Evolutionary conservation across 1,140 invertebrate genomes (phyloP).

Genomic region (Papilio glaucus): DNA sequence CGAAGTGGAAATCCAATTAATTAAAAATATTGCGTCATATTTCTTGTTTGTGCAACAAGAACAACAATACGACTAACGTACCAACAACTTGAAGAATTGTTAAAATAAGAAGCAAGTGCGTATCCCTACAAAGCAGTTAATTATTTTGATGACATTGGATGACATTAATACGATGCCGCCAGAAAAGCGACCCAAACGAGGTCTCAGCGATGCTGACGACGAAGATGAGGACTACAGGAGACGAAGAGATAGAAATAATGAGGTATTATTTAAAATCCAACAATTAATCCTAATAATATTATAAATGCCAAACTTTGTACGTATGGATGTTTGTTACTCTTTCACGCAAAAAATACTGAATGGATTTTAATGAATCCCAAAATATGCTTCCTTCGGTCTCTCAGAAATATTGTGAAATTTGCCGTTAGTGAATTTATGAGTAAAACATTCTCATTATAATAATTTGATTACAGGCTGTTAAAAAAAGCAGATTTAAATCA

Average conservation of each 20-base stretch:
- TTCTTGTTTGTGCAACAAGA: background rate
- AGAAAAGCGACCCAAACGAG: conserved; percentile 63
- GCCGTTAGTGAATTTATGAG: conserved; percentile 7
- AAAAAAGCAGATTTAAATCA: conserved; percentile 94
- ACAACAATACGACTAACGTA: background rate
- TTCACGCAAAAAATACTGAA: no score
- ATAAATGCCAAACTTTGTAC: no score
- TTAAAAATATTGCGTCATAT: conserved; percentile 32
- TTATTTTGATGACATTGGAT: conserved; percentile 74
- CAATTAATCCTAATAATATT: no score
- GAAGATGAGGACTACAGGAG: conserved; percentile 91
- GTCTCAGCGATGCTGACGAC: conserved; percentile 83
- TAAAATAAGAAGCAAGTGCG: background rate
- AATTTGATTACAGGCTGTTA: conserved; percentile 92
- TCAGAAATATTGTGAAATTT: no score
- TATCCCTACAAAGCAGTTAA: conserved; percentile 30
- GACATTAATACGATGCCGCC: conserved; percentile 68
- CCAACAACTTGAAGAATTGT: background rate
- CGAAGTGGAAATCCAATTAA: background rate
- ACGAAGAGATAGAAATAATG: conserved; percentile 92
- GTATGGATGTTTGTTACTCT: no score
- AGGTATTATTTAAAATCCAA: conserved; percentile 77
- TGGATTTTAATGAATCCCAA: no score
- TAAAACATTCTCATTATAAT: no score
- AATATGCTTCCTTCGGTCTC: no score